A percentile compares a stretch with the other conserved stretches of the same genome.
phyloP scores from a whole-genome alignment of 2,888 invertebrate genomes.

The Thalpophila matura region DNA sequence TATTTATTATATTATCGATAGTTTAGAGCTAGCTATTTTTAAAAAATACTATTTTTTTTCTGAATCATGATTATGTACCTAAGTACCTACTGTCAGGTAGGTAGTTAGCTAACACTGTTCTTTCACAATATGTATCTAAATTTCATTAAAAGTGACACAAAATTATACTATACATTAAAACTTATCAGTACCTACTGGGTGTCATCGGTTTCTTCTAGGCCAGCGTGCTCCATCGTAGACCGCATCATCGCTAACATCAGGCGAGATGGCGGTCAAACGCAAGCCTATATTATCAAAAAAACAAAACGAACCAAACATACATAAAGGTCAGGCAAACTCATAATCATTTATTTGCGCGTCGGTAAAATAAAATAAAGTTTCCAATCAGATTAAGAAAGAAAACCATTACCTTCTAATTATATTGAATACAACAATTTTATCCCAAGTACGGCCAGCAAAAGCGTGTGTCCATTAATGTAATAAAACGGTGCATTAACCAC shows the following conservation, averaged over 20 bases:
- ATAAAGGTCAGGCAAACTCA: background rate
- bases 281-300: too few species aligned
- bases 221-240: too few species aligned
- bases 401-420: conserved; percentile 41
- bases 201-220: too few species aligned
- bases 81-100: too few species aligned
- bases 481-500: conserved; percentile 46
- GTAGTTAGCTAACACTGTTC: too few species aligned
- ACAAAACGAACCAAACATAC: too few species aligned
- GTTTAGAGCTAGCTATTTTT: conserved; percentile 21
- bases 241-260: too few species aligned
- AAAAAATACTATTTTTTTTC: background rate
- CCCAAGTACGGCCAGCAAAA: conserved; percentile 11
- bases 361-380: background rate
- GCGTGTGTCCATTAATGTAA: conserved; percentile 34
- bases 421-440: conserved; percentile 9
- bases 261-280: too few species aligned
- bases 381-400: background rate
- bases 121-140: too few species aligned
- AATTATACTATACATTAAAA: too few species aligned
- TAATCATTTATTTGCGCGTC: background rate
- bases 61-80: background rate
- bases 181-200: too few species aligned
- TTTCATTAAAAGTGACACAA: too few species aligned
- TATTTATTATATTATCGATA: conserved; percentile 45